Percentiles rank a stretch among this genome's conserved stretches.
Conservation (phyloP, 2,888 invertebrate genomes). For the Drosophila mimetica region DNA sequence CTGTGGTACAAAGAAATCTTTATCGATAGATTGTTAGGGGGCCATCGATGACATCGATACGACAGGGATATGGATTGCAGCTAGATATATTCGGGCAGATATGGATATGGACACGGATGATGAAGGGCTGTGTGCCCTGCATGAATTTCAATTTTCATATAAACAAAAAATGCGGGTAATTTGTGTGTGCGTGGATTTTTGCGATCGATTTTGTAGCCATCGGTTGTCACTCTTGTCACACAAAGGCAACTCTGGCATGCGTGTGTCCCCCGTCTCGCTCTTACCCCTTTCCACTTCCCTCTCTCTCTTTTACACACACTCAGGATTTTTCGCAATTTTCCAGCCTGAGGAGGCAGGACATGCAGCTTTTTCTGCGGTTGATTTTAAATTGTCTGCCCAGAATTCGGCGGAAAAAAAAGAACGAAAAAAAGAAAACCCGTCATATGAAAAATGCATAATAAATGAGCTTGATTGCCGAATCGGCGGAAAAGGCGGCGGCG, state of each 20-base stretch:
- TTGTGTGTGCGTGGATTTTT: conserved; percentile 54
- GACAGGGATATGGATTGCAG: conserved; percentile 63
- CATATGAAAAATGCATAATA: conserved; percentile 79
- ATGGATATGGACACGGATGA: conserved; percentile 43
- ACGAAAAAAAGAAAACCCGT: conserved; percentile 52
- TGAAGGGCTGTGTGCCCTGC: conserved; percentile 42
- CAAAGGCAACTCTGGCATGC: conserved; percentile 51
- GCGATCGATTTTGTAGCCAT: conserved; percentile 45
- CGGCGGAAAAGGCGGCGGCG: conserved; percentile 10
- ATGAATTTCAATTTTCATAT: conserved; percentile 76
- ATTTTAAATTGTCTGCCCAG: conserved; percentile 73
- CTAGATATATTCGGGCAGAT: conserved; percentile 28
- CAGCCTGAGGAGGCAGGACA: conserved; percentile 23
- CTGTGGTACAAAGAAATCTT: conserved; percentile 32
- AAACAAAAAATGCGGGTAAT: conserved; percentile 80
- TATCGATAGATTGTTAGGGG: conserved; percentile 60
- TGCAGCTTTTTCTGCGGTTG: conserved; percentile 71
- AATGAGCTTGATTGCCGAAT: conserved; percentile 69
- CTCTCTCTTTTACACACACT: background rate
- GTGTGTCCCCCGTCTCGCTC: conserved; percentile 6
- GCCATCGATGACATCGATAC: conserved; percentile 73
- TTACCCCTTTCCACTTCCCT: background rate
- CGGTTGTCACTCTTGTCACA: conserved; percentile 50
- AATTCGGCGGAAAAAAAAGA: conserved; percentile 38
- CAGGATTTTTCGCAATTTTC: conserved; percentile 3